Evolutionary conservation across 2,888 invertebrate species (phyloP).

Genomic region (Netelia melanura): DNA sequence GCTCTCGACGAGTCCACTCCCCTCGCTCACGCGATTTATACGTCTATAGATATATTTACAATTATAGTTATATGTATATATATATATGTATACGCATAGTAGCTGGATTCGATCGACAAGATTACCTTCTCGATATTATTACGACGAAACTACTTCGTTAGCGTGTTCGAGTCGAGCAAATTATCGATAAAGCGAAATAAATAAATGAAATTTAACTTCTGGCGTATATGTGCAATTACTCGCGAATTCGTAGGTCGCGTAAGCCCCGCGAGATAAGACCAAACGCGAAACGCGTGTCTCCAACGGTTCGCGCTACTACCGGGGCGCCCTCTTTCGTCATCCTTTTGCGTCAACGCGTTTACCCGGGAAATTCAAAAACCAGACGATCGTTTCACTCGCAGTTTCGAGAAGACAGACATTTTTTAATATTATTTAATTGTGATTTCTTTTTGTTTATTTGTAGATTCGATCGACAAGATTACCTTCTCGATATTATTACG

Average conservation of each 20-base stretch:
- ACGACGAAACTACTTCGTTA: slow-evolving; percentile 39
- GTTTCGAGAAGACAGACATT: background rate
- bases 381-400: background rate
- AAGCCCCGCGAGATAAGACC: background rate
- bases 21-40: slow-evolving; percentile 28
- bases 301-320: background rate
- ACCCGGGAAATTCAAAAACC: background rate
- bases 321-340: background rate
- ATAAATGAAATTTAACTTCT: background rate
- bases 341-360: background rate
- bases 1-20: slow-evolving; percentile 48
- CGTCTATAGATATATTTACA: background rate
- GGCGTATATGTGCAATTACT: slow-evolving; percentile 5
- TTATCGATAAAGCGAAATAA: slow-evolving; percentile 17
- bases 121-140: slow-evolving; percentile 19
- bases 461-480: slow-evolving; percentile 14
- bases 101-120: slow-evolving; percentile 7
- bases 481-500: slow-evolving; percentile 9
- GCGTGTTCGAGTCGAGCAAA: background rate
- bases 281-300: background rate
- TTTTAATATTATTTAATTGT: background rate
- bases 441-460: background rate
- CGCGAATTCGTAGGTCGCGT: background rate
- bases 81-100: background rate
- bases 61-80: slow-evolving; percentile 13